Base-by-base conservation (phyloP, 2,888 invertebrate genomes). In the Heliconius hortense region DNA sequence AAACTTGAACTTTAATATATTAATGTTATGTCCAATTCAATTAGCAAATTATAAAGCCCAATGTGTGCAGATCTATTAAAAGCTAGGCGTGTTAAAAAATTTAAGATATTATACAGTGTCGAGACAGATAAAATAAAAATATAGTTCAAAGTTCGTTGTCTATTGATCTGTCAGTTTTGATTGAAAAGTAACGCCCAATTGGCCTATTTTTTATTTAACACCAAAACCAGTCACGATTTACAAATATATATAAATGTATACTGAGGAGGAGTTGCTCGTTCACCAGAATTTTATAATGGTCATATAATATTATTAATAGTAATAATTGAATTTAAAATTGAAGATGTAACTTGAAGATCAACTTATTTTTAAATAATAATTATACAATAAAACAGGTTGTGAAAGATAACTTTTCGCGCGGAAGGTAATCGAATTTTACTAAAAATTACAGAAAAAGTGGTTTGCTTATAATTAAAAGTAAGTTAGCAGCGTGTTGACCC, bases 141-240 rank as follows among this genome's bases (percentile, higher is more conserved):
- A 66, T 73, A 31, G 66, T 75, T 75, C 70, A 73, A 75, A 64
- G 72, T 75, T 77, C 59, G n/a, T 35, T n/a, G 63, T 76, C 78
- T 75, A 77, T 77, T 77, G 67, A 77, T 71, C 71, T 78, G 77
- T 75, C 77, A 39, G 67, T 43, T 77, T 63, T 78, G 77, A 78
- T 78, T 77, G 75, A 78, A 59, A 64, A 62, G 75, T 62, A 62
- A 66, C 78, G 77, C 78, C 78, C 73, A 68, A 63, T 53, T 67
- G 43, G 66, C 59, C 26, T 60, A 76, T 78, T 78, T 73, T 75
- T 77, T 77, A 72, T 69, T 48, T 53, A 64, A 67, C 35, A 75
- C 24, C 43, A 43, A 73, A 75, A 73, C 48, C 70, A 43, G 75
- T 75, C 74, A 77, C 48, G 62, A 28, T 39, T 66, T 62, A 62